A percentile compares a stretch with the other conserved stretches of the same genome.
These are phyloP conservation scores for Pardalotus punctatus DNA, from an alignment of 2,113 vertebrate species.

Conservation along the genomic window DNA sequence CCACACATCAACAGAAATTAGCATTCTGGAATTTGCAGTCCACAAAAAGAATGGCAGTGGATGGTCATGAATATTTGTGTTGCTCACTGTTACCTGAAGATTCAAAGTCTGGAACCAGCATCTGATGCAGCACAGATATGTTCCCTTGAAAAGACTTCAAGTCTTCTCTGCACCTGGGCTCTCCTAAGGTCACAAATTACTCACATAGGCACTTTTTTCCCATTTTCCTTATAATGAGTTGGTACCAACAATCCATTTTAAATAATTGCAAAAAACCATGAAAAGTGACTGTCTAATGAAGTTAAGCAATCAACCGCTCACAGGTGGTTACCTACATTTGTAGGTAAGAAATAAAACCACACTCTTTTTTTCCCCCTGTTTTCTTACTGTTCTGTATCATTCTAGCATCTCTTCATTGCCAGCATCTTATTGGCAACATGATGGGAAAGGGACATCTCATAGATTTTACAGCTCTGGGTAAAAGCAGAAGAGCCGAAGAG, in stretches of 20 bases:
- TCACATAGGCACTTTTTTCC: neutral
- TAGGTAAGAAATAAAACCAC: neutral
- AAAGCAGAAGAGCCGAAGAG: neutral
- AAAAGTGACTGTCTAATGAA: neutral
- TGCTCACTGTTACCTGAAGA: conserved; percentile 9
- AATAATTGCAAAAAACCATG: neutral
- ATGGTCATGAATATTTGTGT: conserved; percentile 24
- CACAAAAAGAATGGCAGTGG: conserved; percentile 21
- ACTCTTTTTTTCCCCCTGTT: neutral
- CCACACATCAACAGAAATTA: neutral
- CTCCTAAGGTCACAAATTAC: neutral
- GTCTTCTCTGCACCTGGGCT: neutral
- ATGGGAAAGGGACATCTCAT: neutral
- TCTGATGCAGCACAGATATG: conserved; percentile 14
- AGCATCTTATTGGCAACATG: neutral
- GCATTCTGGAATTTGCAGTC: conserved; percentile 15
- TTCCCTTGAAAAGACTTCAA: conserved; percentile 27
- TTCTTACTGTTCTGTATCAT: neutral
- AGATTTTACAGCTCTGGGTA: neutral
- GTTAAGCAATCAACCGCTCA: neutral
- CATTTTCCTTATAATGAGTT: neutral
- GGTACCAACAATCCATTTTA: neutral
- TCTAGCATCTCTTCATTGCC: neutral
- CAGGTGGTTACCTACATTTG: neutral
- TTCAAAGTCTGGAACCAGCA: neutral